Base-by-base conservation (phyloP, 2,888 invertebrate genomes). In the Standfussiana lucernea region DNA sequence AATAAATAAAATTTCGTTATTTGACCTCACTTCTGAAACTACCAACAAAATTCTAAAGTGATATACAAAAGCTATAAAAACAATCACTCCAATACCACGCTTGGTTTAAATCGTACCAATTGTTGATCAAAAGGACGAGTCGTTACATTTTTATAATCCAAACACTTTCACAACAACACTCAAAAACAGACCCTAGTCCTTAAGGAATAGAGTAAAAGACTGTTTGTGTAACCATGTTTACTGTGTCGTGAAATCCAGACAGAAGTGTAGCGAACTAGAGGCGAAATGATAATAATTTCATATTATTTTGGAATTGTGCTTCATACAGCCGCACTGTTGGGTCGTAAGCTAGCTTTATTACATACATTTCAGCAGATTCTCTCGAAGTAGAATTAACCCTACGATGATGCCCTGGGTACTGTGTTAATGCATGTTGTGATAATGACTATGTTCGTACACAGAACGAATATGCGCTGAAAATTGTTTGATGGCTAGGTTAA, bases 271-370 rank as follows among this genome's bases (percentile, higher is more conserved):
- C 70, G 81, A 82, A 83, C 72, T 88, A 89, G 78, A 85, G 72
- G 80, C 79, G 72, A 86, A 89, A 88, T 89, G 83, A 88, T 85
- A 88, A 88, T 88, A 88, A 88, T 88, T 88, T 89, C 88, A 88
- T 89, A 88, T 88, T 88, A 88, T 88, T 88, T 88, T 88, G 88
- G 85, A 85, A 89, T 88, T 88, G 86, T 89, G 86, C 86, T 81
- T 79, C 86, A 82, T 80, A 79, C 82, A 82, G 84, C 82, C 81
- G 80, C 84, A 78, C 76, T 73, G 88, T 77, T 80, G 80, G 84
- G 79, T 89, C 86, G 88, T 89, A 88, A 89, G 86, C 88, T 74
- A 79, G 77, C 80, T 88, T 88, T 89, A 88, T 88, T 88, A 88
- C 86, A 81, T 84, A 89, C 85, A 86, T 89, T 88, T 88, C 83